These are phyloP conservation scores for Orchestia grillus DNA, from an alignment of 1,140 invertebrate species.

Conservation along the genomic window DNA sequence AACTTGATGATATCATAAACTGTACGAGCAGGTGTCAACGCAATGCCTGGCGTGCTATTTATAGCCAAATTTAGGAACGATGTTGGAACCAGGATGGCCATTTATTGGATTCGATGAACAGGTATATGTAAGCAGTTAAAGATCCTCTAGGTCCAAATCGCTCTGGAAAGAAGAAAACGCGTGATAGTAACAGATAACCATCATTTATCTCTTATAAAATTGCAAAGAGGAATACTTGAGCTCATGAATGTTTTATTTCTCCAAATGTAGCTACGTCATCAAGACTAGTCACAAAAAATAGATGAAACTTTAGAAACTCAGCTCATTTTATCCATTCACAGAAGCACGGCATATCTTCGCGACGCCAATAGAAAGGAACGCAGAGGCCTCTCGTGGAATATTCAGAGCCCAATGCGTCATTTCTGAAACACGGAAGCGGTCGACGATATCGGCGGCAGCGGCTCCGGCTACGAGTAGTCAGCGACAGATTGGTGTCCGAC, in stretches of 20 bases:
- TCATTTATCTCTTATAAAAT: background rate
- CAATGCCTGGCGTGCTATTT: too few species aligned
- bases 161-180: background rate
- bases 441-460: background rate
- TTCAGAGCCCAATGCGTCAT: background rate
- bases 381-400: background rate
- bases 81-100: background rate
- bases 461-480: background rate
- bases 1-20: background rate
- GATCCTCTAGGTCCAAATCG: background rate
- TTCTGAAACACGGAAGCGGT: background rate
- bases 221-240: background rate
- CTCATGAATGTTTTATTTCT: background rate
- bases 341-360: background rate
- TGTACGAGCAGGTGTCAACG: background rate
- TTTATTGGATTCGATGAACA: background rate
- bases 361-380: background rate
- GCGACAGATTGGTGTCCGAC: constrained; percentile 17
- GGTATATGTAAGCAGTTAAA: background rate
- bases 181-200: background rate
- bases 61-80: too few species aligned
- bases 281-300: background rate
- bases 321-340: background rate
- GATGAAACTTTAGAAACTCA: background rate
- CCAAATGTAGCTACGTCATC: background rate